Evolutionary conservation across 2,113 vertebrate species (phyloP), one percentile per base, ranked within the genome.

Genomic region (Argyrosomus japonicus): DNA sequence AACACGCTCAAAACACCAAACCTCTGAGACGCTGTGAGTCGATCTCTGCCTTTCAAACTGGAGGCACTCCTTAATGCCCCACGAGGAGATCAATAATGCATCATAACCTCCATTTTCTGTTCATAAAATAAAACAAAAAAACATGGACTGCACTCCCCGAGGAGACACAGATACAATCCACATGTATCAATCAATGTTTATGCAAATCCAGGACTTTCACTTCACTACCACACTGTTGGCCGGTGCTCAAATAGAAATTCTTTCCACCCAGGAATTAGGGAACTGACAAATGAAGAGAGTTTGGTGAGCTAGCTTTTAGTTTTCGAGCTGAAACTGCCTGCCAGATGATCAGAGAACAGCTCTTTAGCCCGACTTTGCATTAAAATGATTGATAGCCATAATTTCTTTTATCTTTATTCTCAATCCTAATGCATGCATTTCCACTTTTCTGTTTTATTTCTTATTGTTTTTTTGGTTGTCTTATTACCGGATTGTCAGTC

Each of bases 41-140:
- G 65, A 79, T 53, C 18, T 73, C 51, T 47, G 69, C 58, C 21
- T 76, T 69, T 75, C 64, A 77, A 82, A 80, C 43, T 23, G 57
- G 54, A 83, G 70, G 70, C 51, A 60, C 70, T 63, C 23, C 21
- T 70, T 32, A 77, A 40, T 23, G 32, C 53, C 12, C 60, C 64
- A 57, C 21, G 76, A 84, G n/a, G 11, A 53, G 23, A 89, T 88
- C 53, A 86, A 86, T 84, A 85, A 78, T 56, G 19, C 15, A 78
- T 79, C 73, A 77, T 68, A 70, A 72, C 43, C 47, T 77, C 23
- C 45, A 13, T 75, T 69, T 73, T 45, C 60, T 25, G 68, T 70
- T 75, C 51, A 70, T 48, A 25, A 76, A 65, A 53, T 36, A 36
- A 36, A 36, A 7, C 7, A 8, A 54, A 58, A 23, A 64, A 58